Evolutionary conservation across 37 sponge, comb jelly and placozoan species (phyloP), one percentile per base, ranked within the genome.

Genomic region (Halisarca cf. caerulea): DNA sequence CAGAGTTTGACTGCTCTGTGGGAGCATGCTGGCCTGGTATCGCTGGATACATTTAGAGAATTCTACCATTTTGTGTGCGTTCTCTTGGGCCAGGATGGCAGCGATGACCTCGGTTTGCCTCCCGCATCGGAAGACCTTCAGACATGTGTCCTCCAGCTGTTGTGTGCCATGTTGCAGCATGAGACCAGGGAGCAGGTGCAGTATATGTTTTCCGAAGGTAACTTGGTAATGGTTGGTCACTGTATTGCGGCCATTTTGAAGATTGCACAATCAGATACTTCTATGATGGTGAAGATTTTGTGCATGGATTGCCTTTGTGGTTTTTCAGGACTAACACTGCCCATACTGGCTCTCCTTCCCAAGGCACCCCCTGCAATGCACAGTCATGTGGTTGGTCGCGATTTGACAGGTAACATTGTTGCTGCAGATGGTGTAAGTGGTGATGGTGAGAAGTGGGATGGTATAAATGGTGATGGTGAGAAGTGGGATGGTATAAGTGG

Each of bases 231-330:
- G 21, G 36, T 91, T 2, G 92, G 92, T 33, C 92, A 91, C 79
- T 91, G 92, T 68, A 58, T 91, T 18, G 88, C 89, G 30, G 81
- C 85, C 25, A 51, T 88, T 2, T 47, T 91, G 58, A 44, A 35
- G 24, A n/a, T 61, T 30, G n/a, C 58, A 9, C 62, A 82, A 2
- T 25, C 41, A 32, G 15, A 45, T 32, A 36, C 44, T 44, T 68
- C 83, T 39, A 88, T 85, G 21, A 34, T 81, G 23, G 60, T 91
- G 17, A 59, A 74, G 7, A 2, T 74, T 42, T 44, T 74, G 2
- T 74, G 77, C 24, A 5, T 74, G 21, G 45, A 74, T 44, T 41
- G 24, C 21, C 42, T 74, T 1, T n/a, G 7, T 7, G 77, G 25
- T 1, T 39, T 74, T 4, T 44, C 77, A 4, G 42, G 42, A 2